Percentiles rank a stretch among this genome's conserved stretches.
Conservation (phyloP, 2,113 vertebrate genomes). For the Paradoxurus hermaphroditus region DNA sequence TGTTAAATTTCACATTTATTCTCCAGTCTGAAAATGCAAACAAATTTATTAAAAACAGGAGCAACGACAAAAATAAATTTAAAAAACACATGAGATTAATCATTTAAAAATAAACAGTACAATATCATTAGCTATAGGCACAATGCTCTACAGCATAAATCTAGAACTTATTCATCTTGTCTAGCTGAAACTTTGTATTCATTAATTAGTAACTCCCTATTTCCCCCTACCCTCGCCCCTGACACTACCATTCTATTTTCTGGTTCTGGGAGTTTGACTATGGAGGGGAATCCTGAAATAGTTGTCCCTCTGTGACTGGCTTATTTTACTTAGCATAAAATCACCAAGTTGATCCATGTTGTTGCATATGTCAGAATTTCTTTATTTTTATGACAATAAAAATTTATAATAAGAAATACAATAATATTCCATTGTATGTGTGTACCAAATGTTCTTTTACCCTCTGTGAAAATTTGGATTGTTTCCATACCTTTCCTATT, state of each 20-base stretch:
- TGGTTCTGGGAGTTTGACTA: background rate
- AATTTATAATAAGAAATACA: background rate
- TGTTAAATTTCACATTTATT: background rate
- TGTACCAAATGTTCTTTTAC: background rate
- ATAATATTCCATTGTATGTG: background rate
- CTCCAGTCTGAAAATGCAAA: slow-evolving; percentile 12
- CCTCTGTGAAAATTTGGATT: background rate
- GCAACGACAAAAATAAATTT: background rate
- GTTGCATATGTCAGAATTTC: background rate
- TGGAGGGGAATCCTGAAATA: background rate
- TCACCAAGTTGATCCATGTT: background rate
- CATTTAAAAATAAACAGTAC: background rate
- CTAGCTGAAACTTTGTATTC: background rate
- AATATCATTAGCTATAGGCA: background rate
- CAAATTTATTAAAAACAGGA: background rate
- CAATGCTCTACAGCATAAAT: background rate
- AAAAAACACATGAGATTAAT: background rate
- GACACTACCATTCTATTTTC: background rate
- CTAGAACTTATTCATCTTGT: background rate
- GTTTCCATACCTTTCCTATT: background rate
- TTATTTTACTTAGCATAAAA: background rate
- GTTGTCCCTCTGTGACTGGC: background rate
- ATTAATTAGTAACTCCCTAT: background rate
- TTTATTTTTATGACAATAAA: background rate
- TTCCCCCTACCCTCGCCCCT: background rate